These are phyloP conservation scores for Dasyprocta punctata DNA, from an alignment of 2,113 vertebrate genomes.

Conservation along the genomic window DNA sequence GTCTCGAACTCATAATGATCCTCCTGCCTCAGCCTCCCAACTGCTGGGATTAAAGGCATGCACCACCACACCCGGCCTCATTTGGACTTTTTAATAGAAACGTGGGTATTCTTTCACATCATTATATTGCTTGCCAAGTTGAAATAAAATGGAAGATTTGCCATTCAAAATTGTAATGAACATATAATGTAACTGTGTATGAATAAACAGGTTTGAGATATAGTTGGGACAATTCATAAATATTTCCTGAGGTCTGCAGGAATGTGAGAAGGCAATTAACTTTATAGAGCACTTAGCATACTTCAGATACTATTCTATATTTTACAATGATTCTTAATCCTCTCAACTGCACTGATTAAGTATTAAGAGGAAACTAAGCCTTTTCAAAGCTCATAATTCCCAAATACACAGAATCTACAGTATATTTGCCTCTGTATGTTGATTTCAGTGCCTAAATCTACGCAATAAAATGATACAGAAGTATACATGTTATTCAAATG, in stretches of 20 bases:
- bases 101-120: background rate
- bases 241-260: background rate
- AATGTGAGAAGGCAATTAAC: constrained; percentile 7
- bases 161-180: constrained; percentile 19
- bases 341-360: background rate
- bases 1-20: too few relatives aligned
- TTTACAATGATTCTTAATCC: constrained; percentile 18
- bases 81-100: background rate
- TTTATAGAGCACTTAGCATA: background rate
- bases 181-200: background rate
- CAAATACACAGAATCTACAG: background rate
- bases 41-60: too few relatives aligned
- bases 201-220: background rate
- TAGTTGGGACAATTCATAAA: background rate
- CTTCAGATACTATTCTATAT: background rate
- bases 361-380: background rate
- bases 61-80: too few relatives aligned
- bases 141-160: background rate
- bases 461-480: background rate
- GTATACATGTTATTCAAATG: background rate
- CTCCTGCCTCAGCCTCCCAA: too few relatives aligned
- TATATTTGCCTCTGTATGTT: background rate
- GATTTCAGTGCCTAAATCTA: background rate
- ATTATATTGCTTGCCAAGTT: background rate
- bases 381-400: background rate